Evolutionary conservation across 2,113 vertebrate genomes (phyloP), one percentile per base, ranked within the genome.

Genomic region (Syngnathus typhle): DNA sequence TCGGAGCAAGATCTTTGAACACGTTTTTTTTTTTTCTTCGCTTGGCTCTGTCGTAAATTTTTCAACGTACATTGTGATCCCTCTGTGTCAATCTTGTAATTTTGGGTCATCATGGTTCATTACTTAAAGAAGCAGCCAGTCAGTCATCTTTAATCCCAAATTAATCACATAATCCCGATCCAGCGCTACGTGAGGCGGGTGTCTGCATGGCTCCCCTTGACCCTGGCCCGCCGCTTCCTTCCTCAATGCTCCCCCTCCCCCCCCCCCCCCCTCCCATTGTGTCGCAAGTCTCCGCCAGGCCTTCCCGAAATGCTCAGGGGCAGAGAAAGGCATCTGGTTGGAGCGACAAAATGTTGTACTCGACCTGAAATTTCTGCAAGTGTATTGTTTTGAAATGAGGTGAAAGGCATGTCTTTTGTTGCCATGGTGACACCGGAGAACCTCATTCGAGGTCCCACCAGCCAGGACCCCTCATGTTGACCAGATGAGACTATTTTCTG

Each of bases 91-190:
- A 85, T 88, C 84, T 76, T 73, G 64, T 83, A 62, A 70, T 84
- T 84, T 79, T 76, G 43, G 83, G 81, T 86, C 74, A 80, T 74
- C 68, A 60, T 69, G 72, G 78, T 78, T 85, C 74, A 79, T 87
- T 89, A 85, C 79, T 81, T 85, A 65, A 82, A 83, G 82, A 67
- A 63, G 70, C 19, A 44, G 78, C 80, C 79, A 84, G 79, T 84
- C 80, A 83, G 78, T 84, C 80, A 73, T 85, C 54, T 86, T 78
- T 89, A 90, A 89, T 88, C 88, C 83, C 81, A 85, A 82, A 88
- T 85, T 79, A 89, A 88, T 84, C 86, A 85, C 69, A 84, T 88
- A 88, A 91, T 90, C 85, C 82, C 58, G n/a, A 70, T 81, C 66
- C 67, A 75, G 61, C 74, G 13, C 78, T 47, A 60, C 65, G 69